Percentiles rank a stretch among this genome's conserved stretches.
These are phyloP conservation scores for Platalea minor DNA, from an alignment of 2,797 vertebrate genomes.

Conservation along the genomic window DNA sequence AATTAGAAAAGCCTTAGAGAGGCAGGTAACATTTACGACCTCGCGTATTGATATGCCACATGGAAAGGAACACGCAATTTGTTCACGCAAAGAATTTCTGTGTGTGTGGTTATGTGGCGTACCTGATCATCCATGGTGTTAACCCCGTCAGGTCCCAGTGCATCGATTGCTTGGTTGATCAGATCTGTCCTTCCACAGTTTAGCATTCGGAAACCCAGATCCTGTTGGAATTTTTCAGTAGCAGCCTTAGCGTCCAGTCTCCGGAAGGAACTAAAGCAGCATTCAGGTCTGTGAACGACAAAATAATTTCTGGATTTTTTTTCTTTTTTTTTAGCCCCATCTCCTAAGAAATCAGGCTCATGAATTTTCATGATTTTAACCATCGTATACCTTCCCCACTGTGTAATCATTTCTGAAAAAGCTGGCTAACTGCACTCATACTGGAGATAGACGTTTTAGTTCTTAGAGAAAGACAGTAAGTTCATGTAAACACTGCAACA, in stretches of 20 bases:
- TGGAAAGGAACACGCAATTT: rapidly evolving
- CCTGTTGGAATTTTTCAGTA: conserved; percentile 93
- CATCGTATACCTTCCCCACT: background rate
- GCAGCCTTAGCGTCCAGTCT: conserved; percentile 93
- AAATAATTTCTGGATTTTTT: background rate
- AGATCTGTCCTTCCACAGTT: conserved; percentile 96
- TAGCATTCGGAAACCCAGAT: conserved; percentile 96
- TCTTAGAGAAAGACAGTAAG: background rate
- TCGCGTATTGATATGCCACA: rapidly evolving
- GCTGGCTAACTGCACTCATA: background rate
- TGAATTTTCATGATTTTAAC: background rate
- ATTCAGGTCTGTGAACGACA: conserved; percentile 80
- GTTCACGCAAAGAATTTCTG: background rate
- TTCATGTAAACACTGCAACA: background rate
- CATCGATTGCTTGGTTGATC: conserved; percentile 90
- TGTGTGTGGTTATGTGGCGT: background rate
- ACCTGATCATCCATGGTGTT: conserved; percentile 99
- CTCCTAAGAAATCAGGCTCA: background rate
- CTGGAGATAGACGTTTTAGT: background rate
- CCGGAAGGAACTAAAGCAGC: conserved; percentile 95
- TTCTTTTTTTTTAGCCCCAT: background rate
- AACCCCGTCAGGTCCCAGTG: conserved; percentile 90
- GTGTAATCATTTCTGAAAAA: background rate
- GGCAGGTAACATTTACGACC: background rate
- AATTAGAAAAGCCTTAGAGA: background rate